These are phyloP conservation scores for Lindbergichthys nudifrons DNA, from an alignment of 2,797 vertebrate species.

Conservation along the genomic window DNA sequence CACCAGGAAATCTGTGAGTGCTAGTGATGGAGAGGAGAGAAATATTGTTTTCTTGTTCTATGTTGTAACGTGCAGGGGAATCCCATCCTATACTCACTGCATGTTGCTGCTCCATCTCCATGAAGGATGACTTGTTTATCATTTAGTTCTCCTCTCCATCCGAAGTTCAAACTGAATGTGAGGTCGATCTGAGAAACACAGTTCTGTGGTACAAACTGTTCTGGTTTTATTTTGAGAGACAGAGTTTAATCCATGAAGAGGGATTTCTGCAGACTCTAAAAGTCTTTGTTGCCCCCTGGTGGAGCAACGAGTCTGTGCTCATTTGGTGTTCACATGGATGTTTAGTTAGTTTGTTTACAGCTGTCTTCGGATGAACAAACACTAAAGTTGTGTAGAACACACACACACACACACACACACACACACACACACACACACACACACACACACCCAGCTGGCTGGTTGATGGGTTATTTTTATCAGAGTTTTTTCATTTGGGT, in stretches of 20 bases:
- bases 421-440: neutral
- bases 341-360: slow-evolving; percentile 37
- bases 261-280: neutral
- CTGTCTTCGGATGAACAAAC: slow-evolving; percentile 24
- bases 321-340: slow-evolving; percentile 10
- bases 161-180: neutral
- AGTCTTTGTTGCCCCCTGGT: slow-evolving; percentile 62
- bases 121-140: neutral
- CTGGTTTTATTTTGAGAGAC: neutral
- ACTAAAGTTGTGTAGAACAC: neutral
- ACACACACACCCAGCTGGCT: slow-evolving; percentile 69
- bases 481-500: slow-evolving; percentile 18
- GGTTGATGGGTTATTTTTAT: slow-evolving; percentile 44
- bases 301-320: slow-evolving; percentile 32
- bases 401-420: too few species aligned
- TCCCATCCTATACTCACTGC: neutral
- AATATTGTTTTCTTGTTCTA: neutral
- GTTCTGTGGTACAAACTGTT: slow-evolving; percentile 36
- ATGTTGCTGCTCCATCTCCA: slow-evolving; percentile 1
- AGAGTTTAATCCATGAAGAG: neutral
- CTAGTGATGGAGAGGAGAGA: slow-evolving; percentile 64
- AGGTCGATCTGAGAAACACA: neutral
- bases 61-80: neutral
- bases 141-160: neutral
- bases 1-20: slow-evolving; percentile 38